Evolutionary conservation across 1,140 invertebrate genomes (phyloP).

Genomic region (Drosophila repletoides): DNA sequence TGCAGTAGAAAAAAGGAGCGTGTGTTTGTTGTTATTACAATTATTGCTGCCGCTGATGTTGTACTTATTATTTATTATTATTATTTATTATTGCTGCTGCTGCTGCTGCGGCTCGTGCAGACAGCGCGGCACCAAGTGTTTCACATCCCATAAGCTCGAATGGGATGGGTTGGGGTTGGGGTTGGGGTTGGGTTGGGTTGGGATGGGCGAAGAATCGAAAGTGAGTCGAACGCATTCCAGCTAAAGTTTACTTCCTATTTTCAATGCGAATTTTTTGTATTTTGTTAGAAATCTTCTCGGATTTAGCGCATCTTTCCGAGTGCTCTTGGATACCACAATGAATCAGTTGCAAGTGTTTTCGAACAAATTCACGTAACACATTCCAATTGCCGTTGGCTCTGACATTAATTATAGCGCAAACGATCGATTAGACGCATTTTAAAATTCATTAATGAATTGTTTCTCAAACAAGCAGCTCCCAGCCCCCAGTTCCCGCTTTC

Average conservation of each 20-base stretch:
- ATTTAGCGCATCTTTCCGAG: too few relatives aligned
- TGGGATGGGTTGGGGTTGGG: too few relatives aligned
- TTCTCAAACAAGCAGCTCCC: slow-evolving; percentile 60
- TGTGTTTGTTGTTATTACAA: slow-evolving; percentile 58
- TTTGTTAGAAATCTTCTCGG: too few relatives aligned
- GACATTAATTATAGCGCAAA: slow-evolving; percentile 80
- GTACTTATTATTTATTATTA: slow-evolving; percentile 41
- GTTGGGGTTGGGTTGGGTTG: too few relatives aligned
- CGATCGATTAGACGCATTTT: slow-evolving; percentile 79
- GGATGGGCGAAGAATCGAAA: neutral
- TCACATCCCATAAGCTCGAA: slow-evolving; percentile 63
- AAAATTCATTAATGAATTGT: slow-evolving; percentile 79
- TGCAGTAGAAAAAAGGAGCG: slow-evolving; percentile 42
- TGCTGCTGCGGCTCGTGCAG: slow-evolving; percentile 61
- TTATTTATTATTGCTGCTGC: slow-evolving; percentile 42
- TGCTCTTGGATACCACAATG: too few relatives aligned
- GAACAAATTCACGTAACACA: slow-evolving; percentile 62
- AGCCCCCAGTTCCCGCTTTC: slow-evolving; percentile 1
- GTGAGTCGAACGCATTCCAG: slow-evolving; percentile 13
- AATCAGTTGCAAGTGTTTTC: too few relatives aligned
- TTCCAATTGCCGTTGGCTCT: slow-evolving; percentile 68
- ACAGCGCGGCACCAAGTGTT: slow-evolving; percentile 79
- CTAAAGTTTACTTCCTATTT: slow-evolving; percentile 9
- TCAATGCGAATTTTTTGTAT: neutral
- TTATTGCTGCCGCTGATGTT: slow-evolving; percentile 46